These are phyloP conservation scores for Crypturellus tataupa DNA, from an alignment of 2,797 vertebrate genomes.

Conservation along the genomic window DNA sequence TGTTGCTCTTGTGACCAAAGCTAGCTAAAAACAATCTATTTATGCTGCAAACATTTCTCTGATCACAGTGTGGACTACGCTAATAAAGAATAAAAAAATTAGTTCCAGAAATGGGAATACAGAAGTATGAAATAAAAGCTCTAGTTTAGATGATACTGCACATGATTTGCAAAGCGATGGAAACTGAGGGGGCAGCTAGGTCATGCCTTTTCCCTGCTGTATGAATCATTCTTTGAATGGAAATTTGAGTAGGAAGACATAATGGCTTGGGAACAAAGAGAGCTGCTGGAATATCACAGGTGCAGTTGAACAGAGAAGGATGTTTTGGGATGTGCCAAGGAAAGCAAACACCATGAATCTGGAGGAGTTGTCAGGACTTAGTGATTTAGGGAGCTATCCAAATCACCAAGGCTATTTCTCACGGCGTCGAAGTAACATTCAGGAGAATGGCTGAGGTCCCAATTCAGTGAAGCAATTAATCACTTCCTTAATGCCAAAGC, in stretches of 20 bases:
- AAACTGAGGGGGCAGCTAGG: conserved; percentile 73
- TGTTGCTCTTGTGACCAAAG: not conserved
- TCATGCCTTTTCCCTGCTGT: conserved; percentile 68
- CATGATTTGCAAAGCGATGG: conserved; percentile 57
- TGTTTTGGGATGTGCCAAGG: conserved; percentile 63
- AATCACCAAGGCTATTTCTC: conserved; percentile 47
- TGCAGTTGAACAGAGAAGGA: conserved; percentile 63
- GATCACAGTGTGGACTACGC: not conserved
- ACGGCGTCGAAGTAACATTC: not conserved
- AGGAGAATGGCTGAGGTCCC: not conserved
- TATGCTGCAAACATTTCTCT: not conserved
- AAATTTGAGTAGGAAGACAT: conserved; percentile 73
- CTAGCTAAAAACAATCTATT: not conserved
- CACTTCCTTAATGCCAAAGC: not conserved
- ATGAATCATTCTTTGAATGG: conserved; percentile 69
- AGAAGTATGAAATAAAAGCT: conserved; percentile 39
- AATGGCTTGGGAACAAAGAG: conserved; percentile 71
- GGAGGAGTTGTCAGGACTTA: conserved; percentile 59
- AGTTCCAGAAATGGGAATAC: not conserved
- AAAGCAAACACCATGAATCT: conserved; percentile 69
- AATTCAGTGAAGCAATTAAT: not conserved
- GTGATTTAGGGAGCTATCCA: conserved; percentile 64
- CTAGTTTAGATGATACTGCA: conserved; percentile 7
- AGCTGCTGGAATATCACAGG: conserved; percentile 70
- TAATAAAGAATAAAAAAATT: conserved; percentile 5